A percentile compares a stretch with the other conserved stretches of the same genome.
Evolutionary conservation across 2,113 vertebrate genomes (phyloP).

Genomic region (Morphnarchus princeps): DNA sequence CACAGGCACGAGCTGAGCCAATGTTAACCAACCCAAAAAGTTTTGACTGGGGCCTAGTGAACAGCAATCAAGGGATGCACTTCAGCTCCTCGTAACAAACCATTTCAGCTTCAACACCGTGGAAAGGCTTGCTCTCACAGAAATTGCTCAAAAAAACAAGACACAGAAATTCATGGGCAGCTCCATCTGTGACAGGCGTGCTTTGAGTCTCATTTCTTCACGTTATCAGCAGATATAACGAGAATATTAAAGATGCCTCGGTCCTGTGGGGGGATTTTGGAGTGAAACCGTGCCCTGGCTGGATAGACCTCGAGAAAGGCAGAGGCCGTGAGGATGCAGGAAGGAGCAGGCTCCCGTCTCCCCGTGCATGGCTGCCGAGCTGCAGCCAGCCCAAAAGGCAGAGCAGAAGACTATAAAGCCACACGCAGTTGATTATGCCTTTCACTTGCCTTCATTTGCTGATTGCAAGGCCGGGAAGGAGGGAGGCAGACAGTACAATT

Average conservation of each 20-base stretch:
- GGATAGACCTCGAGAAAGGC: background rate
- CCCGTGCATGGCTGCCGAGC: rapidly evolving
- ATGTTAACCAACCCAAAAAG: rapidly evolving
- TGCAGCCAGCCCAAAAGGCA: background rate
- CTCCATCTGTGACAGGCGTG: background rate
- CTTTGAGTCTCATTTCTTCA: background rate
- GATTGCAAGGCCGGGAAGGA: background rate
- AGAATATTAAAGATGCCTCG: background rate
- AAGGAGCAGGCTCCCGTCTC: background rate
- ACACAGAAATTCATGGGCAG: background rate
- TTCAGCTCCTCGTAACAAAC: background rate
- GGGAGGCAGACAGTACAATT: background rate
- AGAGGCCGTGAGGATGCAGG: rapidly evolving
- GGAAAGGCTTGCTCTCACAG: background rate
- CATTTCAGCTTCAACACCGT: background rate
- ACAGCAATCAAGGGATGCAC: rapidly evolving
- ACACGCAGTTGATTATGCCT: background rate
- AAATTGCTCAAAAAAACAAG: background rate
- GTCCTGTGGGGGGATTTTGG: background rate
- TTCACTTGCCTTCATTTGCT: background rate
- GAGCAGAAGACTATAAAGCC: background rate
- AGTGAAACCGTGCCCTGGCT: background rate
- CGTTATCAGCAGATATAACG: background rate
- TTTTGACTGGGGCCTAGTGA: background rate
- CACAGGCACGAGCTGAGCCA: background rate